A percentile compares a stretch with the other conserved stretches of the same genome.
Evolutionary conservation across 2,797 vertebrate species (phyloP).

Genomic region (Danio jaintianensis): DNA sequence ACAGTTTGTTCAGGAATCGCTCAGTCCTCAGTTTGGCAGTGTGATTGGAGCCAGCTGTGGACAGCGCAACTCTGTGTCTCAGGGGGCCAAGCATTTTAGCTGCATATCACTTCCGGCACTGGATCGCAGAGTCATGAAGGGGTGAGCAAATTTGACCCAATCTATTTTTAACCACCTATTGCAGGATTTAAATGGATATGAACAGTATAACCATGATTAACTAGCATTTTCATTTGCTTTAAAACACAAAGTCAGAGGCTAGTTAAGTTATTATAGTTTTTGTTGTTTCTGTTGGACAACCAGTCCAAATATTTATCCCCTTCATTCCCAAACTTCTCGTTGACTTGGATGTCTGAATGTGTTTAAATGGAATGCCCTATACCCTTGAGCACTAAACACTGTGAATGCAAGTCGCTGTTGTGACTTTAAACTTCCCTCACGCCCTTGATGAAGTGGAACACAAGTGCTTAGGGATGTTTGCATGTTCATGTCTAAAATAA

Average conservation of each 20-base stretch:
- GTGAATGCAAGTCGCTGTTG: too few relatives aligned
- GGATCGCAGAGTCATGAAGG: slow-evolving; percentile 73
- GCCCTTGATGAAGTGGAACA: too few relatives aligned
- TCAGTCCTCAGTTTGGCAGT: slow-evolving; percentile 70
- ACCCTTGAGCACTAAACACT: too few relatives aligned
- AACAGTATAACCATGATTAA: not conserved
- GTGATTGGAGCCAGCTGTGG: slow-evolving; percentile 65
- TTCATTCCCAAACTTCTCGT: too few relatives aligned
- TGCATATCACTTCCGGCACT: slow-evolving; percentile 75
- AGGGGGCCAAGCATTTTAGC: slow-evolving; percentile 76
- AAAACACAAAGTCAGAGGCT: not conserved
- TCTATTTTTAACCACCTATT: not conserved
- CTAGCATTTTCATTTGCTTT: not conserved
- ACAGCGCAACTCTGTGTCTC: slow-evolving; percentile 76
- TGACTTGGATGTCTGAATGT: too few relatives aligned
- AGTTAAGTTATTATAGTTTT: not conserved
- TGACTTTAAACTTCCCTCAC: too few relatives aligned
- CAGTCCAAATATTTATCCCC: too few relatives aligned
- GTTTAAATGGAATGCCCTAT: too few relatives aligned
- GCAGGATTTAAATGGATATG: not conserved
- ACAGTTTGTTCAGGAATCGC: slow-evolving; percentile 68
- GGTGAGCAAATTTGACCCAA: slow-evolving; percentile 62
- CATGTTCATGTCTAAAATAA: too few relatives aligned
- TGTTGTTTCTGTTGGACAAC: too few relatives aligned
- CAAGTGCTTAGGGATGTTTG: too few relatives aligned